These are phyloP conservation scores for Candoia aspera DNA, from an alignment of 2,113 vertebrate genomes.

Conservation along the genomic window DNA sequence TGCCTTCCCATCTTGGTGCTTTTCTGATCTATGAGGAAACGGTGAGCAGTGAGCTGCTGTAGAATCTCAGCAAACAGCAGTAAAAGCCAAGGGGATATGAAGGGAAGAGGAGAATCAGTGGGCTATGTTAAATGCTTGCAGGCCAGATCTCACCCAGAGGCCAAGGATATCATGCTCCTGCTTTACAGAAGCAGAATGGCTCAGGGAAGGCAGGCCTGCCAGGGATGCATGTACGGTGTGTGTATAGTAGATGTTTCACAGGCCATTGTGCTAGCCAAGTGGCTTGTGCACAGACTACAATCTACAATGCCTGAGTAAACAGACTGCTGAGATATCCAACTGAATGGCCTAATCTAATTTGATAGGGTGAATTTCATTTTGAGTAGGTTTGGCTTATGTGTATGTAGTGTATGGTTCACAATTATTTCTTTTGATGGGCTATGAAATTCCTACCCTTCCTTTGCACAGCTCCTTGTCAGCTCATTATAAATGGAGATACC, in stretches of 20 bases:
- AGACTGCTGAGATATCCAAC: not conserved
- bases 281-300: not conserved
- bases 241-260: no score
- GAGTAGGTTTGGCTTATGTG: not conserved
- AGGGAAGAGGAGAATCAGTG: not conserved
- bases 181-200: not conserved
- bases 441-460: not conserved
- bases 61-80: no score
- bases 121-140: not conserved
- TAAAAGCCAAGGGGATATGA: no score
- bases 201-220: no score
- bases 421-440: not conserved
- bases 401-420: accelerated
- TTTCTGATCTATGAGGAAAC: not conserved
- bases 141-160: not conserved
- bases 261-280: not conserved
- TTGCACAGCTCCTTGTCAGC: not conserved
- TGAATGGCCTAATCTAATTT: no score
- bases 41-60: not conserved
- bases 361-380: no score
- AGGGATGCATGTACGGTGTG: not conserved
- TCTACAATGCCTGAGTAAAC: not conserved
- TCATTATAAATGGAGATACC: not conserved
- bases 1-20: not conserved
- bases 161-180: not conserved